These are phyloP conservation scores for Rhyacichthys aspro DNA, from an alignment of 2,797 vertebrate genomes.

Conservation along the genomic window DNA sequence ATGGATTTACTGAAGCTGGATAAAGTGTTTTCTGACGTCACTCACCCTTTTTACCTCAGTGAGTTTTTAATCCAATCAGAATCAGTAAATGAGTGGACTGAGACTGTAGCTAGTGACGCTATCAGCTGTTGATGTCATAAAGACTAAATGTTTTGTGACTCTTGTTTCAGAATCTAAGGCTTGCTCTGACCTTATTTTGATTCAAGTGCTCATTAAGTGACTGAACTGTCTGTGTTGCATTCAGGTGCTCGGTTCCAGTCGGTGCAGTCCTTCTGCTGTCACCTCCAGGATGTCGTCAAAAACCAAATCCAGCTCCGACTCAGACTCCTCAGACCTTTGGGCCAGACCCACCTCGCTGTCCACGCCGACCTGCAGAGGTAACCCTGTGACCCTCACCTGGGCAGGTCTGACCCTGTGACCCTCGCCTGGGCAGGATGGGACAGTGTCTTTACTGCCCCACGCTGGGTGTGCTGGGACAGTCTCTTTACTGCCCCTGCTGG, in stretches of 20 bases:
- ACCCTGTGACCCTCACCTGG: neutral
- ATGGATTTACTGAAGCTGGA: constrained; percentile 69
- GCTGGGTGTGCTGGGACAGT: too few relatives aligned
- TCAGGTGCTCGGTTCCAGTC: constrained; percentile 78
- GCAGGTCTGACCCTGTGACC: too few relatives aligned
- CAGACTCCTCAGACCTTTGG: constrained; percentile 82
- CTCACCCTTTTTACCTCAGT: constrained; percentile 74
- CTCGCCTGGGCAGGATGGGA: too few relatives aligned
- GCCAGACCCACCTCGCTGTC: constrained; percentile 84
- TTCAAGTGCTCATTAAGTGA: too few relatives aligned
- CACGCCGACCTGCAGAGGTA: constrained; percentile 87
- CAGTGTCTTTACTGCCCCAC: too few relatives aligned
- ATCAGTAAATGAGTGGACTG: too few relatives aligned
- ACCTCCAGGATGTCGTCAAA: constrained; percentile 85
- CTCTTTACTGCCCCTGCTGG: too few relatives aligned
- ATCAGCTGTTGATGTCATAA: too few relatives aligned
- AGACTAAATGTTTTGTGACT: too few relatives aligned
- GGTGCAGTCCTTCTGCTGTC: constrained; percentile 83
- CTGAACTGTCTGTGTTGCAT: neutral
- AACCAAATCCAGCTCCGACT: constrained; percentile 82
- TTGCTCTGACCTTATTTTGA: too few relatives aligned
- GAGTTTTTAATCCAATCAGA: constrained; percentile 33
- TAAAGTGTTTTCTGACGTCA: constrained; percentile 63
- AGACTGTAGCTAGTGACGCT: too few relatives aligned
- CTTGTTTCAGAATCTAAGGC: too few relatives aligned